Evolutionary conservation across 1,140 invertebrate species (phyloP).

Genomic region (Glossosoma conforme): DNA sequence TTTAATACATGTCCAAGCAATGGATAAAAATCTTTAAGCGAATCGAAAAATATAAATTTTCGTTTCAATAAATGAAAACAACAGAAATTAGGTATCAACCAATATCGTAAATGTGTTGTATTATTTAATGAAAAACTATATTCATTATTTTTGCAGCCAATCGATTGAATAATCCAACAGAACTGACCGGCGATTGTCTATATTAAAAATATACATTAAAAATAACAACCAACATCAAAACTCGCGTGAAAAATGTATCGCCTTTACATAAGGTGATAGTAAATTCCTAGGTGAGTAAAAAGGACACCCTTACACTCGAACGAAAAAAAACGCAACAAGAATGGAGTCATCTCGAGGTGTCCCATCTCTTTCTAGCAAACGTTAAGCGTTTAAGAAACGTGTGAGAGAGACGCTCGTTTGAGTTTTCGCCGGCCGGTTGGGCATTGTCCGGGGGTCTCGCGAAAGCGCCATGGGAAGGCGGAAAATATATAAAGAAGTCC

Average conservation of each 20-base stretch:
- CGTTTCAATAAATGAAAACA: too few relatives aligned
- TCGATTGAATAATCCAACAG: too few relatives aligned
- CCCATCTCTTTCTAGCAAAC: conserved; percentile 20
- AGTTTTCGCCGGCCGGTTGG: conserved; percentile 8
- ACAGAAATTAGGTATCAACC: too few relatives aligned
- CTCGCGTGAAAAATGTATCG: background rate
- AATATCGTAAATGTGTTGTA: too few relatives aligned
- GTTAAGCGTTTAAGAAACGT: background rate
- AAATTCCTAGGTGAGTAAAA: background rate
- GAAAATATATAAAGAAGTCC: conserved; percentile 19
- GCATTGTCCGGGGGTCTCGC: background rate
- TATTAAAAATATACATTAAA: too few relatives aligned
- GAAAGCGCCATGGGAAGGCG: conserved; percentile 20
- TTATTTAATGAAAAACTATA: too few relatives aligned
- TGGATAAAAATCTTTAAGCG: too few relatives aligned
- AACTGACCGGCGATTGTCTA: too few relatives aligned
- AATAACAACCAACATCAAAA: too few relatives aligned
- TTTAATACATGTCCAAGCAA: too few relatives aligned
- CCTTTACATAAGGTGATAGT: conserved; percentile 1
- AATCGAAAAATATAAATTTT: too few relatives aligned
- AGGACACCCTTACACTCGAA: conserved; percentile 1
- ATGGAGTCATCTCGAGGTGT: background rate
- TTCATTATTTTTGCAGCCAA: too few relatives aligned
- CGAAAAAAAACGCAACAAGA: background rate
- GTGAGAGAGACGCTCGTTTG: conserved; percentile 2